Evolutionary conservation across 1,140 invertebrate species (phyloP), one percentile per base, ranked within the genome.

Genomic region (Lasioglossum baleicum): DNA sequence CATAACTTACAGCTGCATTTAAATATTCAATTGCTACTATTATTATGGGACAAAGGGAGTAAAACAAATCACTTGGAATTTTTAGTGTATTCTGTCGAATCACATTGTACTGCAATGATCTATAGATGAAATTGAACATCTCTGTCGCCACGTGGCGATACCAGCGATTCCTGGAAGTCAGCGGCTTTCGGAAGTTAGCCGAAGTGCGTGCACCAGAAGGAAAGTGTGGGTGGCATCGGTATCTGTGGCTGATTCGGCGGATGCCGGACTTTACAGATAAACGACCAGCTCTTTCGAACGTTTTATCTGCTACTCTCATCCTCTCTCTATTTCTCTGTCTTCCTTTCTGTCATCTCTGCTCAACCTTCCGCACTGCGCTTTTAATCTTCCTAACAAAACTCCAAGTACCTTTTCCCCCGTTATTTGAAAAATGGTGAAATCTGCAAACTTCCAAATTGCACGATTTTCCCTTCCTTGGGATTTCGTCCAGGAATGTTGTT

Each of bases 241-340:
- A 92, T 92, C 92, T 88, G 79, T 80, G 75, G 91, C 91, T 92
- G 91, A 92, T 92, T 90, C 92, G 91, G 91, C 92, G 92, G 92
- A 92, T 91, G 92, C 90, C 89, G 88, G 88, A 63, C 85, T 90
- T 89, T 87, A 65, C 80, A 87, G 91, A 92, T 92, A 92, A 92
- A 83, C 87, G 82, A 60, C 85, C 87, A 91, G 89, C 90, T 92
- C 89, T 92, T 92, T 92, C 90, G 79, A 90, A 90, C 75, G 88
- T 82, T 91, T 91, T 92, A 91, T 92, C 91, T 91, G n/a, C 75
- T 84, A 78, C 81, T 82, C 71, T 77, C 85, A 84, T 72, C 74
- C 79, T 67, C 86, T 75, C 26, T 26, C 83, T 85, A 75, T 79
- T 51, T 60, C 70, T 31, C 65, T 53, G 31, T 81, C 75, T 65